A percentile compares a stretch with the other conserved stretches of the same genome.
phyloP scores from a whole-genome alignment of 2,797 vertebrate genomes.

The Enteromius mattozi region DNA sequence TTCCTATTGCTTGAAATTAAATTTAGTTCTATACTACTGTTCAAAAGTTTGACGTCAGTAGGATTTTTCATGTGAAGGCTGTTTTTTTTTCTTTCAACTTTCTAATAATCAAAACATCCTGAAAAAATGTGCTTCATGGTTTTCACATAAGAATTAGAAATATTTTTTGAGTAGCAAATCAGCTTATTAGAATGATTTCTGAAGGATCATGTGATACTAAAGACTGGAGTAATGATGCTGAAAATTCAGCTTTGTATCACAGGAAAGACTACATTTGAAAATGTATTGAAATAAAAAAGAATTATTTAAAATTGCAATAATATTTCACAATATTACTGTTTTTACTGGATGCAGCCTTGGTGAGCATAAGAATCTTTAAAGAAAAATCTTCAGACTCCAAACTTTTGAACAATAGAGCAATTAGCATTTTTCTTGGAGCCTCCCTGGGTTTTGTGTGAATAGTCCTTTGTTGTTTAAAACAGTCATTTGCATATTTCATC shows the following conservation, averaged over 20 bases:
- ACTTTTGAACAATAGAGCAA: background rate
- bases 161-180: background rate
- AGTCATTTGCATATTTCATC: constrained; percentile 43
- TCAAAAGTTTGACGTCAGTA: background rate
- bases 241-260: background rate
- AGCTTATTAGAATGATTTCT: background rate
- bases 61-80: background rate
- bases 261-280: background rate
- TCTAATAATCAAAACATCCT: background rate
- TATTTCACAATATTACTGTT: background rate
- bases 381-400: background rate
- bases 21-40: background rate
- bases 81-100: background rate
- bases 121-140: background rate
- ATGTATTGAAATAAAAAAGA: background rate
- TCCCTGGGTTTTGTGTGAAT: constrained; percentile 5
- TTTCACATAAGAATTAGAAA: background rate
- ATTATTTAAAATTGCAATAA: background rate
- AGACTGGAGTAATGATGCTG: background rate
- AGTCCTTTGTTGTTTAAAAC: background rate
- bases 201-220: background rate
- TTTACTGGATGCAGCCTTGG: background rate
- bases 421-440: background rate
- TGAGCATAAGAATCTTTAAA: background rate
- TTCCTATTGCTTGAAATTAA: background rate